Evolutionary conservation across 92 coral and sea anemone genomes (phyloP).

Genomic region (Epizoanthus fatuus): DNA sequence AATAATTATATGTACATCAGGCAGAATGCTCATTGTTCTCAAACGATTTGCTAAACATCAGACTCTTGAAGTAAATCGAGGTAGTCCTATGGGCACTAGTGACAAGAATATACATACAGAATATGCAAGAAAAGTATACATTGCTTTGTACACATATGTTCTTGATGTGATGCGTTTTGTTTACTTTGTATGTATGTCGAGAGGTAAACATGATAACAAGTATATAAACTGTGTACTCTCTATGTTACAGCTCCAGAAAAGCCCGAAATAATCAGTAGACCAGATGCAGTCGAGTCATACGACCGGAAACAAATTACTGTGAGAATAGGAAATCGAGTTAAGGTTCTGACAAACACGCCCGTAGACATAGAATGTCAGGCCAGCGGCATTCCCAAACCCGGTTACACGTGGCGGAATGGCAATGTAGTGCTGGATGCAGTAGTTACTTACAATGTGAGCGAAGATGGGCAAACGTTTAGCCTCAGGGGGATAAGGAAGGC

Average conservation of each 20-base stretch:
- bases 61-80: too few relatives aligned
- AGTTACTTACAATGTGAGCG: background rate
- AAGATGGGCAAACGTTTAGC: constrained; percentile 5
- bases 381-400: constrained; percentile 17
- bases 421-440: background rate
- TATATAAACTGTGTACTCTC: background rate
- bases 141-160: too few relatives aligned
- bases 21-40: too few relatives aligned
- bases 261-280: constrained; percentile 18
- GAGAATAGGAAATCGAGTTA: constrained; percentile 22
- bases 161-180: too few relatives aligned
- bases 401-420: constrained; percentile 19
- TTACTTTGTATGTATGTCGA: too few relatives aligned
- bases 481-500: background rate
- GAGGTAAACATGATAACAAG: too few relatives aligned
- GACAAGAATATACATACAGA: too few relatives aligned
- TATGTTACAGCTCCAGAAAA: constrained; percentile 34
- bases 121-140: too few relatives aligned
- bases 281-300: constrained; percentile 16
- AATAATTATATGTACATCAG: too few relatives aligned
- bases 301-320: constrained; percentile 13
- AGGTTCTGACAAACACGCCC: constrained; percentile 17
- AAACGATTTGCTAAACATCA: too few relatives aligned
- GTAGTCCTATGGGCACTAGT: too few relatives aligned
- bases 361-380: constrained; percentile 27